phyloP scores from a whole-genome alignment of 1,140 invertebrate genomes.

The Cyrtorhinus lividipennis region DNA sequence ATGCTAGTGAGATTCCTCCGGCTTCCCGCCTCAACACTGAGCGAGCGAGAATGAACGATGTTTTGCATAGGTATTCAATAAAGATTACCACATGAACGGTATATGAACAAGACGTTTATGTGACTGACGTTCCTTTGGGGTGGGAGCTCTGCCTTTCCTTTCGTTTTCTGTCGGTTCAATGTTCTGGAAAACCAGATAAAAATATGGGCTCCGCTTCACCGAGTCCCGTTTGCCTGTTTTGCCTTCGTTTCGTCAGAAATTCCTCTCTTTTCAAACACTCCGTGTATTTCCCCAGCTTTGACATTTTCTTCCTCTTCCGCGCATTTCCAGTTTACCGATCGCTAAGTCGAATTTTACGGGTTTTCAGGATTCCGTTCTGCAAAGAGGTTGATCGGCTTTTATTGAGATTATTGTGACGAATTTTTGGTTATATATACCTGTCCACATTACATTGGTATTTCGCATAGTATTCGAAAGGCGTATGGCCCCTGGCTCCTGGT shows the following conservation, averaged over 20 bases:
- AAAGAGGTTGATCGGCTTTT: too few relatives aligned
- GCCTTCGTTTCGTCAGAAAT: background rate
- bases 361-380: too few relatives aligned
- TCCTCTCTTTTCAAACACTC: background rate
- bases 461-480: too few relatives aligned
- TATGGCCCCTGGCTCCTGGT: too few relatives aligned
- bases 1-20: background rate
- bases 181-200: constrained; percentile 6
- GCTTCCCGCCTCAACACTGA: background rate
- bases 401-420: too few relatives aligned
- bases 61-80: constrained; percentile 10
- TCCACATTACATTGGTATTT: too few relatives aligned
- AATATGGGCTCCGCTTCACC: background rate
- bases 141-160: background rate
- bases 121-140: constrained; percentile 1
- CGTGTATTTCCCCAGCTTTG: background rate
- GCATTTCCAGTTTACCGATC: too few relatives aligned
- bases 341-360: too few relatives aligned
- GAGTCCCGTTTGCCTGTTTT: background rate
- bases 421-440: too few relatives aligned
- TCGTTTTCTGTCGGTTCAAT: background rate
- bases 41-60: background rate
- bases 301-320: too few relatives aligned
- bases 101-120: constrained; percentile 7
- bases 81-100: constrained; percentile 9